Evolutionary conservation across 2,113 vertebrate genomes (phyloP), one percentile per base, ranked within the genome.

Genomic region (Pan paniscus): DNA sequence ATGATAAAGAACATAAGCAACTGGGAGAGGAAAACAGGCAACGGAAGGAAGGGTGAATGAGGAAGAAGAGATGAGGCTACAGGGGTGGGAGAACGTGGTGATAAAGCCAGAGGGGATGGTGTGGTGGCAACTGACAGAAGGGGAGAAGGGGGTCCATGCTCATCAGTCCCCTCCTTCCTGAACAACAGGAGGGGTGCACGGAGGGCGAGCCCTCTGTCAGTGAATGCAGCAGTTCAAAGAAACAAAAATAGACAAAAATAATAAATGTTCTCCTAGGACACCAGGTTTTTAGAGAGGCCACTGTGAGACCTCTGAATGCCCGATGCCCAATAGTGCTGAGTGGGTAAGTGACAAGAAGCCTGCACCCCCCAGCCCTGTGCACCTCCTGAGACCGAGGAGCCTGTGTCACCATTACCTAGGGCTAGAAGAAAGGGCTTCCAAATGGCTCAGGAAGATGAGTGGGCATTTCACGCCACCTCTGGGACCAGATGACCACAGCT

Each of bases 121-220:
- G 52, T 52, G 16, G 5, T 52, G 16, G 16, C 16, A 52, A 52
- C 40, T 4, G 8, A 35, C 35, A 35, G 22, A 8, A 25, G 43
- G 75, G 40, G 64, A 43, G 73, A 48, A 35, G 79, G 78, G 18
- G 27, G 59, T 13, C 64, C 5, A 10, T 8, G 11, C 35, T 27
- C 11, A 4, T 9, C 13, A 0, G 27, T 4, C 2, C 4, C 59
- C 30, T 35, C 50, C 23, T 6, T n/a, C 78, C 11, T 0, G 52
- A 67, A 30, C 0, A 1, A 40, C 30, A 17, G 30, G 8, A 52
- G 52, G 27, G 35, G 0, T 1, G 1, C 1, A 57, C 32, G 18
- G 3, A 57, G 12, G 11, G 12, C 1, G 57, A 32, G 11, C 5
- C 8, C 18, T 13, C 27, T 9, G 50, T 40, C 32, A 94, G 67